These are phyloP conservation scores for Eristalis tenax DNA, from an alignment of 2,888 invertebrate species.

Conservation along the genomic window DNA sequence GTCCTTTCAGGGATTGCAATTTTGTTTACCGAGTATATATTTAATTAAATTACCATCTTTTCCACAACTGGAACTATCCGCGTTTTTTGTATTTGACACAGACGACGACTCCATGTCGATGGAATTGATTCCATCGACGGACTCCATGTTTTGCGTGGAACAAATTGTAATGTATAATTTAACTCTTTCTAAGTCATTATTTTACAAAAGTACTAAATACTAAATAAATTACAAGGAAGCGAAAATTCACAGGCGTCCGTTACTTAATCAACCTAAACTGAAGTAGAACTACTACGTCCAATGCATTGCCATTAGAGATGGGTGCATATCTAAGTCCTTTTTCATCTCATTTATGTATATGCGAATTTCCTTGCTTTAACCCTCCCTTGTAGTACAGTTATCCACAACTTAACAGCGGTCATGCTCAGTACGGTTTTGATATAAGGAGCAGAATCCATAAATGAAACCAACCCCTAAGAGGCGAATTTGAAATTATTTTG, in stretches of 20 bases:
- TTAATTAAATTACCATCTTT: conserved; percentile 74
- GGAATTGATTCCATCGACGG: conserved; percentile 90
- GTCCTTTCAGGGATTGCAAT: conserved; percentile 1
- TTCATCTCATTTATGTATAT: conserved; percentile 57
- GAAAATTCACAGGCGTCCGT: conserved; percentile 53
- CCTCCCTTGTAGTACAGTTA: background rate
- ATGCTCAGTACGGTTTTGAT: conserved; percentile 50
- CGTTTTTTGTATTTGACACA: conserved; percentile 84
- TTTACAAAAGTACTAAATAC: conserved; percentile 18
- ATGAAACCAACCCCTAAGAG: conserved; percentile 49
- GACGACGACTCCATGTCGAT: conserved; percentile 89
- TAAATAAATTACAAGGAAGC: conserved; percentile 19
- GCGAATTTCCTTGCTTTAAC: conserved; percentile 38
- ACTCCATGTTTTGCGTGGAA: conserved; percentile 86
- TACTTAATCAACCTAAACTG: conserved; percentile 69
- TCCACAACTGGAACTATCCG: conserved; percentile 81
- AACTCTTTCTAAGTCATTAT: background rate
- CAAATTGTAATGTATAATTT: background rate
- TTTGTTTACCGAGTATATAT: conserved; percentile 45
- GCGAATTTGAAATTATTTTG: conserved; percentile 24
- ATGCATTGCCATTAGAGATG: conserved; percentile 42
- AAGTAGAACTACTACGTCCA: conserved; percentile 45
- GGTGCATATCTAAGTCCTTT: conserved; percentile 59
- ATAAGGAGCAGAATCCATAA: conserved; percentile 52
- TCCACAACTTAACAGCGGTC: conserved; percentile 13